phyloP scores from a whole-genome alignment of 2,888 invertebrate species.

The Xestia ashworthii region DNA sequence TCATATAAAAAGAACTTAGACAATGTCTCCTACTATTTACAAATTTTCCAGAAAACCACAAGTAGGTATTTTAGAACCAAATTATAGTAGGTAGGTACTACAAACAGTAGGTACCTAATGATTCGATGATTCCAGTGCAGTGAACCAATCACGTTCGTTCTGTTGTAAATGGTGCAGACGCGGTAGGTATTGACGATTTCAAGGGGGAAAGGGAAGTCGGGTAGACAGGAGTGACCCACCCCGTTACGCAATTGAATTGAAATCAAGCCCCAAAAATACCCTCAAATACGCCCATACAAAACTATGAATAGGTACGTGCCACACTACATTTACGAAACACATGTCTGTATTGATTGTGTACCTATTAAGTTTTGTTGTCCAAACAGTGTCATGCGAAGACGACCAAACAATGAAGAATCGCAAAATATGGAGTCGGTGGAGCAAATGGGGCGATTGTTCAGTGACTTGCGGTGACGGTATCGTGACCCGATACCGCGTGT shows the following conservation, averaged over 20 bases:
- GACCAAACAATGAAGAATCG: constrained; percentile 73
- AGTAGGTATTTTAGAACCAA: no score
- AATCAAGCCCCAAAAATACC: constrained; percentile 15
- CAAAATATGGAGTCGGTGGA: constrained; percentile 87
- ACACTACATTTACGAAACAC: neutral
- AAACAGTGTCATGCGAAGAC: constrained; percentile 68
- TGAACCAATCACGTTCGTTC: constrained; percentile 43
- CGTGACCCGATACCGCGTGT: constrained; percentile 76
- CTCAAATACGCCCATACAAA: constrained; percentile 29
- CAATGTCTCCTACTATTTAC: neutral
- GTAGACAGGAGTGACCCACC: constrained; percentile 22
- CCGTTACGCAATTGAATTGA: constrained; percentile 17
- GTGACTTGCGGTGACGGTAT: constrained; percentile 82
- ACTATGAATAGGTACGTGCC: neutral
- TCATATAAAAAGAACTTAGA: neutral
- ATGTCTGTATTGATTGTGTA: neutral
- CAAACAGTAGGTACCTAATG: constrained; percentile 17
- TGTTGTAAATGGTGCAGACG: constrained; percentile 20
- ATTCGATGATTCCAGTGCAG: constrained; percentile 46
- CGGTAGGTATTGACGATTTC: constrained; percentile 39
- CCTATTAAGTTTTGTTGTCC: constrained; percentile 5
- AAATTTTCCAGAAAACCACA: neutral
- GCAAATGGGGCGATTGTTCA: constrained; percentile 84
- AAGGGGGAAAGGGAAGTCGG: neutral
- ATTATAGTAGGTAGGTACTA: neutral